Evolutionary conservation across 53 echinoderm and acorn worm species (phyloP), one percentile per base, ranked within the genome.

Genomic region (Paracentrotus lividus): DNA sequence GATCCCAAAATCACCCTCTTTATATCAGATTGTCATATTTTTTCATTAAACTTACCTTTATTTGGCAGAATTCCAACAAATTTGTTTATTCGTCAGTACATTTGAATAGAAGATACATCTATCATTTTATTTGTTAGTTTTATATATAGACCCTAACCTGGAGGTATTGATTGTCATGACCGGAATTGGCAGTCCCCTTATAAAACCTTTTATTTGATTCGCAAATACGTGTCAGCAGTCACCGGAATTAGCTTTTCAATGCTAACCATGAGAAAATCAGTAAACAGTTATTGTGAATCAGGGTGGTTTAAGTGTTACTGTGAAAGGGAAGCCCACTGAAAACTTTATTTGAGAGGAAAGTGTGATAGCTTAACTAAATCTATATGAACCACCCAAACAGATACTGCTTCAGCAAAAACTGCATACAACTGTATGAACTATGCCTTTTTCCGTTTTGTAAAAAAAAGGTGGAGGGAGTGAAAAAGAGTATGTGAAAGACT

Each of bases 161-260:
- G 32, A 40, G 72, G 2, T 38, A 38, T 51, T 36, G 72, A 72
- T 72, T 72, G 38, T 72, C 72, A 40, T 38, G 72, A 72, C 72
- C 72, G 72, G 72, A 72, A 72, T 72, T 72, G 36, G 5, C 72
- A 72, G 72, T 72, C 40, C 72, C 72, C 72, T 40, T 72, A 72
- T 40, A 72, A 72, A 72, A 72, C 40, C 72, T 72, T 72, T 72
- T 72, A 72, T 72, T 36, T 72, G 72, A 72, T 72, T 72, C 72
- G 5, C 72, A 72, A 72, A 72, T 72, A 72, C 13, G 36, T 40
- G 72, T 40, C 72, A 72, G 15, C 40, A 72, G 20, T 72, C 72
- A 72, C 38, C 20, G 72, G 72, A 38, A 72, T 72, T 40, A 7
- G 31, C 29, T 40, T 72, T 72, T 72, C 20, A 18, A 72, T 32